Percentiles rank a stretch among this genome's conserved stretches.
These are phyloP conservation scores for Sericinus montela DNA, from an alignment of 2,888 invertebrate genomes.

Conservation along the genomic window DNA sequence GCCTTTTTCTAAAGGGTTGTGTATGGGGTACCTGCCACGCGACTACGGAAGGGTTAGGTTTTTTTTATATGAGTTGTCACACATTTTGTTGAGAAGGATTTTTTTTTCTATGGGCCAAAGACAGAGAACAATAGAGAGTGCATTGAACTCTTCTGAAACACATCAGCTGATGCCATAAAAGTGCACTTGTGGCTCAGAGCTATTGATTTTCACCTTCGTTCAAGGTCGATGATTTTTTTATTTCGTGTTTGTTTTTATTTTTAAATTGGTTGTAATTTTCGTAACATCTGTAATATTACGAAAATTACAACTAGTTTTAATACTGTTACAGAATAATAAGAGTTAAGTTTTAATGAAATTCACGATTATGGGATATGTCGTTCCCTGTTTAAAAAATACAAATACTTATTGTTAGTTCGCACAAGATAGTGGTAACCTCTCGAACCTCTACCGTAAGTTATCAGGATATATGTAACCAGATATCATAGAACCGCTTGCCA, in stretches of 20 bases:
- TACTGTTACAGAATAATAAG: no score
- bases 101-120: conserved; percentile 54
- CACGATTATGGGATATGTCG: no score
- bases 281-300: no score
- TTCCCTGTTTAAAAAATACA: no score
- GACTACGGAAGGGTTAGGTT: conserved; percentile 70
- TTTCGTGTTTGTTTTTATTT: conserved; percentile 10
- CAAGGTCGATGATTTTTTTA: conserved; percentile 52
- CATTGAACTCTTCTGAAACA: conserved; percentile 66
- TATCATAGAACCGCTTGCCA: no score
- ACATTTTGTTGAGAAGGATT: conserved; percentile 49
- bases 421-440: no score
- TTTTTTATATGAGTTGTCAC: conserved; percentile 62
- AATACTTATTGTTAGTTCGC: no score
- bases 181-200: conserved; percentile 62
- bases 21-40: conserved; percentile 74
- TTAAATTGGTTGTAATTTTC: no score
- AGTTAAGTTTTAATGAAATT: no score
- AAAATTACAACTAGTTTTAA: no score
- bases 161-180: conserved; percentile 73
- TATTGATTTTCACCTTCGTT: conserved; percentile 65
- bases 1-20: conserved; percentile 76
- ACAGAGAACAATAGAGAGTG: conserved; percentile 62
- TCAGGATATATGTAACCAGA: no score
- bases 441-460: no score